These are phyloP conservation scores for Dinomys branickii DNA, from an alignment of 2,113 vertebrate species.

Conservation along the genomic window DNA sequence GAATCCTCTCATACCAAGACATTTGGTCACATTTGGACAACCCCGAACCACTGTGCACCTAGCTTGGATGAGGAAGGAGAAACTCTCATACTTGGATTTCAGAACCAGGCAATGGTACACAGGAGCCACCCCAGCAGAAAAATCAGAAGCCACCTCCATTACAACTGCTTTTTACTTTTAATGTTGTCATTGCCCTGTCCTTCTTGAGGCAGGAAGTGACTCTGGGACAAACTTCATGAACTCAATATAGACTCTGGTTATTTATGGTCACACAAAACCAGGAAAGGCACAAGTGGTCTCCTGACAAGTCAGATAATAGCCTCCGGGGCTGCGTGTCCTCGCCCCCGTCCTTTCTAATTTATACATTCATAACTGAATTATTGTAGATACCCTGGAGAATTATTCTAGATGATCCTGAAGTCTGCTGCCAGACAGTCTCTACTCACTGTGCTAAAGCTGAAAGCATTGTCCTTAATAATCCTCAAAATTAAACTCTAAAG, in stretches of 20 bases:
- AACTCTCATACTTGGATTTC: neutral
- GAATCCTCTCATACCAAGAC: neutral
- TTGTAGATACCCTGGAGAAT: neutral
- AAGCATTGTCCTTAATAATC: constrained; percentile 9
- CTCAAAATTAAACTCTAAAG: constrained; percentile 42
- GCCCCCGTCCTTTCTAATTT: neutral
- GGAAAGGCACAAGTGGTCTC: neutral
- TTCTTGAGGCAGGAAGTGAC: constrained; percentile 21
- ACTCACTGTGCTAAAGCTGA: neutral
- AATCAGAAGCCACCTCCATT: neutral
- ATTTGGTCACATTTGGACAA: neutral
- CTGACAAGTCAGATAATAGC: neutral
- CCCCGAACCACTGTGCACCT: neutral
- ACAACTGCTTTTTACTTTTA: neutral
- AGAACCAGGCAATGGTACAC: neutral
- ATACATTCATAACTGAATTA: constrained; percentile 22
- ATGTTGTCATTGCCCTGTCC: neutral
- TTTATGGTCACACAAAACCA: neutral
- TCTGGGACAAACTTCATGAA: neutral
- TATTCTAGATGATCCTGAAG: neutral
- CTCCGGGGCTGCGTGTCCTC: neutral
- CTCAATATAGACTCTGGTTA: neutral
- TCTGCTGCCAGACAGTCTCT: neutral
- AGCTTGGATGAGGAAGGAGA: neutral
- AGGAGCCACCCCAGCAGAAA: neutral